These are phyloP conservation scores for Anticlea derivata DNA, from an alignment of 2,888 invertebrate species.

Conservation along the genomic window DNA sequence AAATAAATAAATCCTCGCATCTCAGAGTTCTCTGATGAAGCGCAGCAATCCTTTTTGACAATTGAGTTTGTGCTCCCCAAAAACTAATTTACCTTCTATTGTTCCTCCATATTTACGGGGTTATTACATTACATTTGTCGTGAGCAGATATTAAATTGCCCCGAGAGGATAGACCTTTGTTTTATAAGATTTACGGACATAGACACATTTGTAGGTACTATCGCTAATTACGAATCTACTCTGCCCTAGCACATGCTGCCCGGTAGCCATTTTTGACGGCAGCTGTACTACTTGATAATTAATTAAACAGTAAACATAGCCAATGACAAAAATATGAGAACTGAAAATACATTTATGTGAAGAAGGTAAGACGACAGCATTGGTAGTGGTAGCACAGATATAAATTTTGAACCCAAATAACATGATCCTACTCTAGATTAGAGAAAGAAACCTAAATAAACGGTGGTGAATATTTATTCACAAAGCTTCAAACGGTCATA, in stretches of 20 bases:
- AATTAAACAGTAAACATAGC: too few species aligned
- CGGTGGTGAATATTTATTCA: background rate
- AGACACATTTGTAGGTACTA: slow-evolving; percentile 21
- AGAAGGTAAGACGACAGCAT: too few species aligned
- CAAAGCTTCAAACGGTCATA: slow-evolving; percentile 14
- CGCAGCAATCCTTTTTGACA: slow-evolving; percentile 63
- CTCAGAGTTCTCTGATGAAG: slow-evolving; percentile 43
- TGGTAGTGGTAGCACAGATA: too few species aligned
- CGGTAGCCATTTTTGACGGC: too few species aligned
- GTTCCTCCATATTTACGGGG: slow-evolving; percentile 74
- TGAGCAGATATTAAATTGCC: slow-evolving; percentile 76
- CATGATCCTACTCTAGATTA: too few species aligned
- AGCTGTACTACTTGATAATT: too few species aligned
- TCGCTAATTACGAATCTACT: slow-evolving; percentile 4
- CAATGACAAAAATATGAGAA: too few species aligned
- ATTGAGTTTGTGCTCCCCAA: slow-evolving; percentile 69
- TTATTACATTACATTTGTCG: slow-evolving; percentile 73
- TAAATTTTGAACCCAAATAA: too few species aligned
- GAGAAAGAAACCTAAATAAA: too few species aligned
- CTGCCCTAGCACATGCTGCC: too few species aligned
- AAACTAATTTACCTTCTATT: slow-evolving; percentile 77
- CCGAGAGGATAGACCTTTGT: slow-evolving; percentile 57
- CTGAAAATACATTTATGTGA: too few species aligned
- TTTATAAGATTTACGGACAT: slow-evolving; percentile 57
- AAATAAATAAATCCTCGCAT: slow-evolving; percentile 41